Base-by-base conservation (phyloP, 2,888 invertebrate species). In the Melolontha melolontha region DNA sequence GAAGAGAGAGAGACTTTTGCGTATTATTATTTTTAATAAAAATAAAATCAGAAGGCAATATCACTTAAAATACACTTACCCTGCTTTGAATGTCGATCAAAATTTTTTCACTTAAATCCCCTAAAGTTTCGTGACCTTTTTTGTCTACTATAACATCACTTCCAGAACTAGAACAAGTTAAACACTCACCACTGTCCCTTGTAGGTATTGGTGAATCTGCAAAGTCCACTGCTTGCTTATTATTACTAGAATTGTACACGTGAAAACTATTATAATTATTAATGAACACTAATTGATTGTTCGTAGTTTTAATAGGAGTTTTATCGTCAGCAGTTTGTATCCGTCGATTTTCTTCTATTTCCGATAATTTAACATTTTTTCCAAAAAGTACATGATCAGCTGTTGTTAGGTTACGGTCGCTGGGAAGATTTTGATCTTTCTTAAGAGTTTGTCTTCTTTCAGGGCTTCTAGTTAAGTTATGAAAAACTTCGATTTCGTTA, bases 401-500 rank as follows among this genome's bases (percentile, higher is more conserved):
- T 1, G 72, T 73, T n/a, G 67, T 68, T 44, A 71, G 22, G 17
- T 71, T 67, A n/a, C 73, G 40, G 10, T 66, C 66, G 8, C 10
- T 12, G 5, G 52, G 40, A 16, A 17, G n/a, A 22, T 63, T n/a
- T 22, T 39, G 59, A 5, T 27, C 64, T 27, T 57, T 50, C 27
- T 50, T 68, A 16, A 11, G 11, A 5, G 22, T 16, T 47, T 44
- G 67, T 64, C 66, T 67, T 22, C 76, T 70, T 66, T 79, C 82
- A 0, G 90, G 90, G 80, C 90, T 91, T 62, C 91, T 82, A 71
- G 90, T 90, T 54, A 91, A 81, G 76, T 91, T 91, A 75, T 91
- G 90, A 39, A 91, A 81, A 7, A 91, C 87, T 78, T 91, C 90
- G 29, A 91, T 88, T 79, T 89, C 87, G 72, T 88, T 88, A 73